Conservation (phyloP, 2,888 invertebrate genomes). For the Apantesis nais region DNA sequence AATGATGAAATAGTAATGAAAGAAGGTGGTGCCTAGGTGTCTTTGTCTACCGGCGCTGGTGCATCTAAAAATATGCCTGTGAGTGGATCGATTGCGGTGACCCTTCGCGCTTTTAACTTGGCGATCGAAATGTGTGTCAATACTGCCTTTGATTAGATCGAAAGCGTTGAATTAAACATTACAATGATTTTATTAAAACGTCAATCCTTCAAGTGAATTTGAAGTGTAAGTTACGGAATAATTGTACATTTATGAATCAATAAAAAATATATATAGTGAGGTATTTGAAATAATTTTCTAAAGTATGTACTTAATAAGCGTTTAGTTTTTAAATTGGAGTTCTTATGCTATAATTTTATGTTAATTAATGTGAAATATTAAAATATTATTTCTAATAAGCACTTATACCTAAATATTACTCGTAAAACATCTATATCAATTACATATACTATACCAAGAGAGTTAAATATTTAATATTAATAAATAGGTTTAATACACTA, state of each 20-base stretch:
- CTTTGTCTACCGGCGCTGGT: conserved; percentile 30
- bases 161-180: background rate
- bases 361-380: background rate
- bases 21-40: conserved; percentile 18
- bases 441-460: background rate
- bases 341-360: background rate
- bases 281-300: background rate
- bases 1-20: conserved; percentile 76
- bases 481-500: background rate
- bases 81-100: conserved; percentile 70
- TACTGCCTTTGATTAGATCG: conserved; percentile 16
- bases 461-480: background rate
- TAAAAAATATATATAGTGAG: background rate
- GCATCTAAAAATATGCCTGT: conserved; percentile 82
- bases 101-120: conserved; percentile 46
- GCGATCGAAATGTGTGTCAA: conserved; percentile 50
- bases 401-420: background rate
- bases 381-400: background rate
- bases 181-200: background rate
- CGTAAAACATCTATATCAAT: background rate
- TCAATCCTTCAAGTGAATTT: background rate
- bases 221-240: background rate
- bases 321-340: background rate
- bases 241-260: background rate
- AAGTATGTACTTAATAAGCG: background rate